Base-by-base conservation (phyloP, 2,888 invertebrate species). In the Platypus cylindrus region DNA sequence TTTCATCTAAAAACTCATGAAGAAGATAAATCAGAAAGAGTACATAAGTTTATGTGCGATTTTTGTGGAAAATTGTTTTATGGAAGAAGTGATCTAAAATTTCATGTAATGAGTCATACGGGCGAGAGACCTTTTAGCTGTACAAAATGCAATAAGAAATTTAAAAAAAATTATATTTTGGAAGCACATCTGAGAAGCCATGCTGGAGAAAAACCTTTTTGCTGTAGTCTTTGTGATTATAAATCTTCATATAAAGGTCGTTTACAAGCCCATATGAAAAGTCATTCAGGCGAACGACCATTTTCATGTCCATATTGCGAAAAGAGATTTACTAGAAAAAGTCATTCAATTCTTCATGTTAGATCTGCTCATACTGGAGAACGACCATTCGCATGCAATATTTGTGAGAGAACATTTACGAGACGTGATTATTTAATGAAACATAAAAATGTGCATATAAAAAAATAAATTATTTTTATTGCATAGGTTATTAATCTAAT, bases 331-430 rank as follows among this genome's bases (percentile, higher is more conserved):
- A 46, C 50, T 3, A 55, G 55, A 28, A 46, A 49, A 20, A 47
- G 53, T 23, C 50, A 49, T 15, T 47, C 57, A 13, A 50, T 53
- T 11, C 48, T 48, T 22, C 58, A 59, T 35, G 48, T 52, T 38
- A 36, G 54, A 14, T 53, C 50, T 8, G 38, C 38, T 2, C 59
- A 58, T 35, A 55, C 52, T 2, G 55, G 56, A 0, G 49, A 51
- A 24, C 53, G 53, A 17, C 58, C 57, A 1, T 63, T 59, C 36
- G 54, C 54, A 27, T 66, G 66, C 37, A 50, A 52, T 5, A 51
- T 58, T 16, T 66, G 66, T 43, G 11, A 24, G 11, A 41, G 38
- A 26, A 33, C 33, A 1, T 41, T 41, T 27, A 33, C 35, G 30
- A 32, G 41, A 23, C 32, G 38, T 17, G 41, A 41, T 30, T 41